Percentiles rank a stretch among this genome's conserved stretches.
Conservation (phyloP, 1,140 invertebrate genomes). For the Drosophila nannoptera region DNA sequence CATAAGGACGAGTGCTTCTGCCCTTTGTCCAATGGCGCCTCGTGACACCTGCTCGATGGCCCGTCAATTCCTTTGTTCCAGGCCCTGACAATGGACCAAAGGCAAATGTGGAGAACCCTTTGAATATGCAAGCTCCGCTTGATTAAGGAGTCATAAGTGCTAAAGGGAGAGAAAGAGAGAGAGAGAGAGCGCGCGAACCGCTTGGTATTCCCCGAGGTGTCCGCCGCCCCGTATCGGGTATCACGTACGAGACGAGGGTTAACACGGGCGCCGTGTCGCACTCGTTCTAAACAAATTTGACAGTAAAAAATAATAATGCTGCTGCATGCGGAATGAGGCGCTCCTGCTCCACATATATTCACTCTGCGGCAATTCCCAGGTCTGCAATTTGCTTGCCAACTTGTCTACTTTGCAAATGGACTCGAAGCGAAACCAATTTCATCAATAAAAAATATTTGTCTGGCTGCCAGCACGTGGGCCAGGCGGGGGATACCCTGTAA, state of each 20-base stretch:
- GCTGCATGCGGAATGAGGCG: constrained; percentile 10
- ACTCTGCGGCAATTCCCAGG: constrained; percentile 49
- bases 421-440: constrained; percentile 66
- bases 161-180: not conserved
- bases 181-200: not conserved
- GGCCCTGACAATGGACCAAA: constrained; percentile 28
- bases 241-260: constrained; percentile 74
- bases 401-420: constrained; percentile 76
- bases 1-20: constrained; percentile 2
- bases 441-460: constrained; percentile 75
- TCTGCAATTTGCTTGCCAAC: constrained; percentile 62
- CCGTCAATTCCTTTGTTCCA: constrained; percentile 34
- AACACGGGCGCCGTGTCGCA: constrained; percentile 32
- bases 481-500: constrained; percentile 8
- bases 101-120: constrained; percentile 22
- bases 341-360: not conserved
- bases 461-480: constrained; percentile 25
- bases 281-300: constrained; percentile 61
- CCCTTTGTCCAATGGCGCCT: not conserved
- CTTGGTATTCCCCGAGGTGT: constrained; percentile 64
- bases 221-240: constrained; percentile 58
- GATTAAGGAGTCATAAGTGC: constrained; percentile 56
- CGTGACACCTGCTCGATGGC: constrained; percentile 8
- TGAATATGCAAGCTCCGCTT: constrained; percentile 46
- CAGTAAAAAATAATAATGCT: constrained; percentile 64